Evolutionary conservation across 2,113 vertebrate species (phyloP).

Genomic region (Conger conger): DNA sequence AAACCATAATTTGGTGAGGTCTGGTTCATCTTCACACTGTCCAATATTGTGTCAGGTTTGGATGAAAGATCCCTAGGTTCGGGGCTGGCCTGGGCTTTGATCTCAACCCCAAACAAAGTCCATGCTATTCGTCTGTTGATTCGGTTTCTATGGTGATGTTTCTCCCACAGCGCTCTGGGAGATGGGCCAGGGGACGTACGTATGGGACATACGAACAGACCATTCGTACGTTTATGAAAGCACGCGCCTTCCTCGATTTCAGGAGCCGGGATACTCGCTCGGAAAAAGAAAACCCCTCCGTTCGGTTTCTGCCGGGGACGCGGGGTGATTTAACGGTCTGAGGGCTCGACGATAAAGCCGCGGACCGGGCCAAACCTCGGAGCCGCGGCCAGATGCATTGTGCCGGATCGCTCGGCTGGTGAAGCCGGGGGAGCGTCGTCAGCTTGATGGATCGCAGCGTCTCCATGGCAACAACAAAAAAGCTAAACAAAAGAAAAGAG

Average conservation of each 20-base stretch:
- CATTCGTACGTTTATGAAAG: not conserved
- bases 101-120: conserved; percentile 51
- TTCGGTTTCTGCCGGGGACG: conserved; percentile 20
- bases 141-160: conserved; percentile 56
- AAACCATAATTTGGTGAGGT: no score
- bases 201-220: conserved; percentile 20
- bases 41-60: no score
- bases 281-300: not conserved
- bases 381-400: not conserved
- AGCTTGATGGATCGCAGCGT: not conserved
- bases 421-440: not conserved
- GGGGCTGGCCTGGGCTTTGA: not conserved
- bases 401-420: not conserved
- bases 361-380: not conserved
- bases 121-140: conserved; percentile 51
- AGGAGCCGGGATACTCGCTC: conserved; percentile 11
- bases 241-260: not conserved
- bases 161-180: conserved; percentile 43
- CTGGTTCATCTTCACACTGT: not conserved
- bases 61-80: not conserved
- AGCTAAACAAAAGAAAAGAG: not conserved
- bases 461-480: not conserved
- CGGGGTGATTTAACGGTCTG: not conserved
- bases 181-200: conserved; percentile 40
- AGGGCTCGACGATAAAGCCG: not conserved